phyloP scores from a whole-genome alignment of 2,113 vertebrate species.

The Morone chrysops region DNA sequence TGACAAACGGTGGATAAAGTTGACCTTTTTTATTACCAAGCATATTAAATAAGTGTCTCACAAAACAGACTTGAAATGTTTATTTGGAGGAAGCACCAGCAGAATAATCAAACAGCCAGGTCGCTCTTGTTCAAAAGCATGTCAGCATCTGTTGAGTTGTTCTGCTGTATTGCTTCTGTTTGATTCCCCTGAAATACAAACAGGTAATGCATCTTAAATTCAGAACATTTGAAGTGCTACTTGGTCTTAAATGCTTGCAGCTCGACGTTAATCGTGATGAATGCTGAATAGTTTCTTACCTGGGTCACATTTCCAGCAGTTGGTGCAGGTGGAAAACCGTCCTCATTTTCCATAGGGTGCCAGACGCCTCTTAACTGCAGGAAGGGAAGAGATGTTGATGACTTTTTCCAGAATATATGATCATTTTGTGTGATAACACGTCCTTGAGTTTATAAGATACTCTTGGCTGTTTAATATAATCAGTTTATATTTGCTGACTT shows the following conservation, averaged over 20 bases:
- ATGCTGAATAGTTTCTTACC: conserved; percentile 2
- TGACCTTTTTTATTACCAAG: conserved; percentile 19
- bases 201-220: no score
- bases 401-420: no score
- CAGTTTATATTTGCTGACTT: no score
- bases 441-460: no score
- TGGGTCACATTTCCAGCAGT: rapidly evolving
- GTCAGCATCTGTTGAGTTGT: neutral
- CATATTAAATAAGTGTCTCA: conserved; percentile 46
- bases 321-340: rapidly evolving
- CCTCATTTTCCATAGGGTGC: rapidly evolving
- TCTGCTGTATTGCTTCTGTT: neutral
- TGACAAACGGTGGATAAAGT: neutral
- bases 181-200: neutral
- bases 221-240: neutral
- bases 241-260: no score
- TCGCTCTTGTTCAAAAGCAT: neutral
- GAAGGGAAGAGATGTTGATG: no score
- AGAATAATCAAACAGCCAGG: neutral
- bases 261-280: no score
- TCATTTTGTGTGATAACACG: no score
- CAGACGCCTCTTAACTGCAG: rapidly evolving
- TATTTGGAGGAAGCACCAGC: conserved; percentile 20
- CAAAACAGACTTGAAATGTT: conserved; percentile 33
- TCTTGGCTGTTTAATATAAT: no score